phyloP scores from a whole-genome alignment of 2,113 vertebrate species.

The Donacobius atricapilla region DNA sequence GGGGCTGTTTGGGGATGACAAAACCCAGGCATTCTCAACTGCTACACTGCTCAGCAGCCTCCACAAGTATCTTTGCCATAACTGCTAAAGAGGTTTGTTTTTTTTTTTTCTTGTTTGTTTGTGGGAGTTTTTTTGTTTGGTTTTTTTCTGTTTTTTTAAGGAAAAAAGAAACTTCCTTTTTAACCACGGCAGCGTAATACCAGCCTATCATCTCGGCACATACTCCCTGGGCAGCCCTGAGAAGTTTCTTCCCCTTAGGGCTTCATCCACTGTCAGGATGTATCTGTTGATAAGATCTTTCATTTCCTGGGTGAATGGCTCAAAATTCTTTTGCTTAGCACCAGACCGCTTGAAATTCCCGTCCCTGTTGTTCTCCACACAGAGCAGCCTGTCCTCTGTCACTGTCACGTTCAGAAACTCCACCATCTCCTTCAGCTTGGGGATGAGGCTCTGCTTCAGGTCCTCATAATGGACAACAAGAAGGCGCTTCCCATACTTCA shows the following conservation, averaged over 20 bases:
- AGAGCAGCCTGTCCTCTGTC: slow-evolving; percentile 82
- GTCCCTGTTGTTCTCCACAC: slow-evolving; percentile 85
- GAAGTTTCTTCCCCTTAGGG: slow-evolving; percentile 78
- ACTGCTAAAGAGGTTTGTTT: not conserved
- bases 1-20: not conserved
- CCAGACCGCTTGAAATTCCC: slow-evolving; percentile 83
- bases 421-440: slow-evolving; percentile 77
- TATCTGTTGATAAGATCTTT: slow-evolving; percentile 80
- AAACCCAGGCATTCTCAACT: not conserved
- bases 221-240: slow-evolving; percentile 83
- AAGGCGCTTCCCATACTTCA: slow-evolving; percentile 78
- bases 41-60: slow-evolving; percentile 10
- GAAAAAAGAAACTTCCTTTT: not conserved
- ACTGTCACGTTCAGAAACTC: slow-evolving; percentile 78
- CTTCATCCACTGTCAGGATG: slow-evolving; percentile 82
- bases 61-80: not conserved
- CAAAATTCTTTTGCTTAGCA: slow-evolving; percentile 67
- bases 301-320: slow-evolving; percentile 87
- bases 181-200: not conserved
- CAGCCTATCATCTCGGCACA: slow-evolving; percentile 81
- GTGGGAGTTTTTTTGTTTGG: not conserved
- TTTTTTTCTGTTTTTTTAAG: not conserved
- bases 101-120: not conserved
- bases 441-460: slow-evolving; percentile 76
- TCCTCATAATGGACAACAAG: slow-evolving; percentile 85